phyloP scores from a whole-genome alignment of 2,113 vertebrate species.

The Sus scrofa region DNA sequence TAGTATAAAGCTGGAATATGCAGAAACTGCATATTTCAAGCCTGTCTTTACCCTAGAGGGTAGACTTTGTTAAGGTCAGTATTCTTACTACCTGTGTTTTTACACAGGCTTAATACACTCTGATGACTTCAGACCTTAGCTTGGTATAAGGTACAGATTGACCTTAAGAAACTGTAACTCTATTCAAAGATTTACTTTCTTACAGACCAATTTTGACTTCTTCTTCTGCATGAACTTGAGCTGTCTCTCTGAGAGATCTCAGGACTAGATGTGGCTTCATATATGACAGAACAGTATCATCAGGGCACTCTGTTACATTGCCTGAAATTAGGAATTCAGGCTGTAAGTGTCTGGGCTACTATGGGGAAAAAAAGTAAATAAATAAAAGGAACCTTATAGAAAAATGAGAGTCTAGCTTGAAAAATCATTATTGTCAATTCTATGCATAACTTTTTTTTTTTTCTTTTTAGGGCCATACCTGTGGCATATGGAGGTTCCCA shows the following conservation, averaged over 20 bases:
- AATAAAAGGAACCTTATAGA: neutral
- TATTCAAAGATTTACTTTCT: neutral
- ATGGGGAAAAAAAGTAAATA: too few species aligned
- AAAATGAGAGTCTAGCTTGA: neutral
- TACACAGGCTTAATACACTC: neutral
- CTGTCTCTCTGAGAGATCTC: neutral
- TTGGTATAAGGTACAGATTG: neutral
- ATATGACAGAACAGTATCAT: neutral
- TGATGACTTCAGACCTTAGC: neutral
- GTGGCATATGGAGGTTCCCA: too few species aligned
- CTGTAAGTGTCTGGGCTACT: neutral
- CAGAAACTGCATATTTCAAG: neutral
- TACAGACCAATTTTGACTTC: neutral
- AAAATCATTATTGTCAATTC: constrained; percentile 12
- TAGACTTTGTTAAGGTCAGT: neutral
- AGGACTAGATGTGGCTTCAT: neutral
- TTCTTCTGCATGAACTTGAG: neutral
- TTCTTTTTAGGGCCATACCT: too few species aligned
- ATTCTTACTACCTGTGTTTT: neutral
- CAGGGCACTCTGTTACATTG: neutral
- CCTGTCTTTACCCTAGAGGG: neutral
- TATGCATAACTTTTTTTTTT: neutral
- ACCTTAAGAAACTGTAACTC: neutral
- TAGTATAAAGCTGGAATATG: neutral
- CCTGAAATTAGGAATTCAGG: constrained; percentile 8